Conservation (phyloP, 2,113 vertebrate species). For the Callipepla californica region DNA sequence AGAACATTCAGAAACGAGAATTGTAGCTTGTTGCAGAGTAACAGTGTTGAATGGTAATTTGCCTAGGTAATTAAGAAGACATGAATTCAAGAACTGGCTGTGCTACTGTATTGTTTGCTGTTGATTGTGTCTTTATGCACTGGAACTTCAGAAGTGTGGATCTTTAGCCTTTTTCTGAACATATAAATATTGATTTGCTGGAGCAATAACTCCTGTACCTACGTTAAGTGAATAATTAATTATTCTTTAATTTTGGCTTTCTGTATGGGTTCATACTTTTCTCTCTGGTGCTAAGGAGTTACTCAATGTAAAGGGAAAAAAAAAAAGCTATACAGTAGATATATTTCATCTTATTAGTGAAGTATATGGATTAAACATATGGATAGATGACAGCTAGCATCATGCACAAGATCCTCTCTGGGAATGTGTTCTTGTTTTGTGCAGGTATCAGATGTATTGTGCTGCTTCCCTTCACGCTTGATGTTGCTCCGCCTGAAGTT, state of each 20-base stretch:
- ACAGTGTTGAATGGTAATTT: not conserved
- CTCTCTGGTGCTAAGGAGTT: not conserved
- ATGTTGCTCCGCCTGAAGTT: not conserved
- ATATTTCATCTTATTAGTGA: not conserved
- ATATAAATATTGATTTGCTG: not conserved
- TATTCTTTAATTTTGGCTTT: not conserved
- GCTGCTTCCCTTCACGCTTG: not conserved
- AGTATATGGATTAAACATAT: not conserved
- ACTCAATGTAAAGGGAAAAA: not conserved
- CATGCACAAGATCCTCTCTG: not conserved
- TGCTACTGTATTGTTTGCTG: not conserved
- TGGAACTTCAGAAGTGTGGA: not conserved
- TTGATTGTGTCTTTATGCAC: not conserved
- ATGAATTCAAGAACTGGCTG: not conserved
- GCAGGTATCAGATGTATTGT: not conserved
- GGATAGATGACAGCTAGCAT: not conserved
- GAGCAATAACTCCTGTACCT: not conserved
- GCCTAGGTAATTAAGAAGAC: not conserved
- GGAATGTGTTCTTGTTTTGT: not conserved
- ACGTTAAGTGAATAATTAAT: not conserved
- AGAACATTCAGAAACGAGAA: not conserved
- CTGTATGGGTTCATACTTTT: not conserved
- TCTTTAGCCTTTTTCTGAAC: not conserved
- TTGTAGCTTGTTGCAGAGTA: not conserved
- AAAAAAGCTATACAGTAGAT: not conserved